phyloP scores from a whole-genome alignment of 2,797 vertebrate genomes.

The Synanceia verrucosa region DNA sequence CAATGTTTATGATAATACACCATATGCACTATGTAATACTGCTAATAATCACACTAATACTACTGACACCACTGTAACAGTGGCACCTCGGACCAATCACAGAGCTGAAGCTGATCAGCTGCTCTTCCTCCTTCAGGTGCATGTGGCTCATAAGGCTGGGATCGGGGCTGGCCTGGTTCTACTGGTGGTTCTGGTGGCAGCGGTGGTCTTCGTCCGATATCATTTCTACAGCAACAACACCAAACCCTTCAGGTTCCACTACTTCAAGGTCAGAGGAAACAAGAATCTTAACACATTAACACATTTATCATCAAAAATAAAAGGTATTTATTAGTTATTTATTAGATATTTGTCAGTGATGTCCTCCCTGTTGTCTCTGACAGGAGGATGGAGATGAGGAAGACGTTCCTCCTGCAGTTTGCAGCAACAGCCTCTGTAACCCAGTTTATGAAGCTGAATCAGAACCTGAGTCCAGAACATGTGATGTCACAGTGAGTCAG shows the following conservation, averaged over 20 bases:
- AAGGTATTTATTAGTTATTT: too few species aligned
- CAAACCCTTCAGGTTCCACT: constrained; percentile 86
- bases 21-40: too few species aligned
- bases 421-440: constrained; percentile 84
- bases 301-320: not conserved
- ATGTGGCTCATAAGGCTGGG: constrained; percentile 74
- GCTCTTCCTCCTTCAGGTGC: constrained; percentile 43
- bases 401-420: constrained; percentile 57
- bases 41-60: not conserved
- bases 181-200: constrained; percentile 74
- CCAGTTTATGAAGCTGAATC: constrained; percentile 84
- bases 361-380: not conserved
- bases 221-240: constrained; percentile 85
- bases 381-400: constrained; percentile 84
- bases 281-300: not conserved
- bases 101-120: too few species aligned
- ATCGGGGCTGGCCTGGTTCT: constrained; percentile 86
- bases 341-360: not conserved
- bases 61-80: too few species aligned
- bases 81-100: too few species aligned
- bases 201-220: constrained; percentile 79
- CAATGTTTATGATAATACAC: too few species aligned
- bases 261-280: constrained; percentile 87
- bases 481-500: constrained; percentile 78
- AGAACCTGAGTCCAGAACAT: constrained; percentile 6